Conservation (phyloP, 2,113 vertebrate genomes). For the Chaenocephalus aceratus region DNA sequence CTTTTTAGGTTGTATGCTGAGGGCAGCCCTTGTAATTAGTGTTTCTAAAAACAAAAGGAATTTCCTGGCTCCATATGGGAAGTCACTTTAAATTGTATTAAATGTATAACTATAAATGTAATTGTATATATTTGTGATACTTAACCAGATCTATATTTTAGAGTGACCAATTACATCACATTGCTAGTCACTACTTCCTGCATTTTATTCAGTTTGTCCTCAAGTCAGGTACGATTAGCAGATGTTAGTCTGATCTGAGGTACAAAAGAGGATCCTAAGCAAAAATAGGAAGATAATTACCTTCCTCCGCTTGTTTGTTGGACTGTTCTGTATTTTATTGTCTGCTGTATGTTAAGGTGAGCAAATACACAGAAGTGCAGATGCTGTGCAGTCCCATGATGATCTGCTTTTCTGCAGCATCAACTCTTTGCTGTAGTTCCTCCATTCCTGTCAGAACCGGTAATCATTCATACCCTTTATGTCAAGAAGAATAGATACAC, state of each 20-base stretch:
- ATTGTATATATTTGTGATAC: not conserved
- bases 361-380: constrained; percentile 4
- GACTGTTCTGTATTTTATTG: not conserved
- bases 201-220: constrained; percentile 10
- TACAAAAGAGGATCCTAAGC: not conserved
- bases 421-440: constrained; percentile 8
- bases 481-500: not conserved
- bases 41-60: constrained; percentile 29
- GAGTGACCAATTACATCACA: not conserved
- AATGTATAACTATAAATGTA: not conserved
- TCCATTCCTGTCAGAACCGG: not conserved
- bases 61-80: not conserved
- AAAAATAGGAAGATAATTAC: not conserved
- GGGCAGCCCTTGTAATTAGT: constrained; percentile 26
- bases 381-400: not conserved
- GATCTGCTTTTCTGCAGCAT: constrained; percentile 6
- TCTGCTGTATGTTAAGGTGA: constrained; percentile 1
- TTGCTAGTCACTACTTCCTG: not conserved
- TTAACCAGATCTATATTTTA: not conserved
- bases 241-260: constrained; percentile 2
- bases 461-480: not conserved
- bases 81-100: constrained; percentile 8
- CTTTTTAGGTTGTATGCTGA: constrained; percentile 32
- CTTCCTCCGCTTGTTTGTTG: not conserved
- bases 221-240: not conserved